Percentiles rank a stretch among this genome's conserved stretches.
phyloP scores from a whole-genome alignment of 1,140 invertebrate species.

The Rhysida immarginata region DNA sequence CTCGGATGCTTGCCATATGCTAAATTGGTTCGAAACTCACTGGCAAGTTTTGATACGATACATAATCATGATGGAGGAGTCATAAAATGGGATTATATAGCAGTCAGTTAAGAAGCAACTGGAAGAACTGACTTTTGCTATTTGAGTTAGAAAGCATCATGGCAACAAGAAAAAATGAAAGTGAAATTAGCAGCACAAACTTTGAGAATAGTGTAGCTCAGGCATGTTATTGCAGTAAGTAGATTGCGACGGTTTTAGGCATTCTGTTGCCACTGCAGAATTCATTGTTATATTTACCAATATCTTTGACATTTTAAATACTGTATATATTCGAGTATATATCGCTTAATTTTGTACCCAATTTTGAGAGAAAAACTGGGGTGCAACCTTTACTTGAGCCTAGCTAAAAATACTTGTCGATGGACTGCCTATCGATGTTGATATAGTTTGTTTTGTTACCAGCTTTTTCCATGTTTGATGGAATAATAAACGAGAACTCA shows the following conservation, averaged over 20 bases:
- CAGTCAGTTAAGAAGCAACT: slow-evolving; percentile 14
- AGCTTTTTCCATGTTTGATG: too few relatives aligned
- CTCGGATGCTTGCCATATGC: slow-evolving; percentile 27
- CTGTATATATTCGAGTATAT: too few relatives aligned
- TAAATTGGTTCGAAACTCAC: slow-evolving; percentile 27
- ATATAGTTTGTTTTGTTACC: too few relatives aligned
- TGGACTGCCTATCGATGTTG: too few relatives aligned
- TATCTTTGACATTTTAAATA: too few relatives aligned
- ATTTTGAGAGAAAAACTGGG: too few relatives aligned
- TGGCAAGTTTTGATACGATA: slow-evolving; percentile 18
- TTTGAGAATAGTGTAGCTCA: slow-evolving; percentile 11
- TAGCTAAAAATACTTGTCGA: too few relatives aligned
- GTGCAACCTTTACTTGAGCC: too few relatives aligned
- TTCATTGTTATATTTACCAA: too few relatives aligned
- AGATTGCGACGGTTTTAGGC: background rate
- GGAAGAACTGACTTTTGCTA: slow-evolving; percentile 11
- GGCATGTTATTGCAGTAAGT: background rate
- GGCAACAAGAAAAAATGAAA: slow-evolving; percentile 19
- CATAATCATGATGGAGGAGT: slow-evolving; percentile 10
- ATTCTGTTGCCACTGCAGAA: background rate
- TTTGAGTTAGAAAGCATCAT: slow-evolving; percentile 5
- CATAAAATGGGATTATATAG: slow-evolving; percentile 17
- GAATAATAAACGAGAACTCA: too few relatives aligned
- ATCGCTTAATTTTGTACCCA: too few relatives aligned
- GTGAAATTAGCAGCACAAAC: slow-evolving; percentile 18